A percentile compares a stretch with the other conserved stretches of the same genome.
Evolutionary conservation across 2,113 vertebrate genomes (phyloP).

Genomic region (Aegotheles bennettii): DNA sequence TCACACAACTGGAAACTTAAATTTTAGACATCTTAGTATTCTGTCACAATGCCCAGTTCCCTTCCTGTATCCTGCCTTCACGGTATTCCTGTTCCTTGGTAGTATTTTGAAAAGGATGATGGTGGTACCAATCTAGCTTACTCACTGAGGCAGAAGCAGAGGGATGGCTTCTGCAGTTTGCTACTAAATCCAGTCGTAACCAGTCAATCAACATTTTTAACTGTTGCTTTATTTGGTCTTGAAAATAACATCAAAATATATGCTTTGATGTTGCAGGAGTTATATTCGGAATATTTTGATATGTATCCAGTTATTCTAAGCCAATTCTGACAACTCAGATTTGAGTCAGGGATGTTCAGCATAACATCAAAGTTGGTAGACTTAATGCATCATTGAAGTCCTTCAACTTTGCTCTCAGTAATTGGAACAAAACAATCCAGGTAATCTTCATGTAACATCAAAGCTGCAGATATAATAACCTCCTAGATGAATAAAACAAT

Average conservation of each 20-base stretch:
- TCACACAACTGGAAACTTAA: neutral
- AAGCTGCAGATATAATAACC: conserved; percentile 59
- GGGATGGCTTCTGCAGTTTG: neutral
- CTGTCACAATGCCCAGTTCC: neutral
- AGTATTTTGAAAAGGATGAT: neutral
- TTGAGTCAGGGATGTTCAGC: conserved; percentile 8
- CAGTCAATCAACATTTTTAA: neutral
- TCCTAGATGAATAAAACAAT: conserved; percentile 59
- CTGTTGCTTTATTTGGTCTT: neutral
- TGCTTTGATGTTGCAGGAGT: neutral
- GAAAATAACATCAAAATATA: neutral
- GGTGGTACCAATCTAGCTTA: neutral
- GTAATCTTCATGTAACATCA: conserved; percentile 70
- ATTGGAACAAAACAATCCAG: conserved; percentile 72
- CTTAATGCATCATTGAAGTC: conserved; percentile 36
- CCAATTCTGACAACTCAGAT: neutral
- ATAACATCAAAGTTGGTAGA: conserved; percentile 65
- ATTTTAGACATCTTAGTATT: neutral
- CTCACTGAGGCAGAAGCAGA: neutral
- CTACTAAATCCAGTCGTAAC: neutral
- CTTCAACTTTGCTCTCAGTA: conserved; percentile 65
- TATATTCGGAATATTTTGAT: neutral
- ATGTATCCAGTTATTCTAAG: neutral
- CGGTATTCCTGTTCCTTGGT: neutral
- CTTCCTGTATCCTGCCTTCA: neutral